These are phyloP conservation scores for Drosophila micromelanica DNA, from an alignment of 1,140 invertebrate species.

Conservation along the genomic window DNA sequence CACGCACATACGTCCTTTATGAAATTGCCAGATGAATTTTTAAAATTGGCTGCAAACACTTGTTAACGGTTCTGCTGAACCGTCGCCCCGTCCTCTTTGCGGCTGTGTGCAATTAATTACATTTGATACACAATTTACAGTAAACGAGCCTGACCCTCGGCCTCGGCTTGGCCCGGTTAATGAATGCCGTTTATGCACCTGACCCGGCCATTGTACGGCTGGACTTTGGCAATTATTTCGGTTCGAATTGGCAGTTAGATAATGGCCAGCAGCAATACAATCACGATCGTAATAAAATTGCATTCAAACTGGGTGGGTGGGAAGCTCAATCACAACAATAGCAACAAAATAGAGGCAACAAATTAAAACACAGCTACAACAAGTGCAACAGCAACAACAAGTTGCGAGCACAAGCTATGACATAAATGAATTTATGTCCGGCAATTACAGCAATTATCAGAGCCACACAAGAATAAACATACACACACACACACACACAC, in stretches of 20 bases:
- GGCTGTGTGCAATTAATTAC: conserved; percentile 5
- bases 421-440: conserved; percentile 69
- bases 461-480: conserved; percentile 2
- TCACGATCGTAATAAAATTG: conserved; percentile 35
- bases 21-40: neutral
- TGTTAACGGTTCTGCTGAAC: neutral
- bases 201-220: neutral
- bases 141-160: neutral
- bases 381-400: conserved; percentile 11
- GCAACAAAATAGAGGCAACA: neutral
- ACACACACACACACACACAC: neutral
- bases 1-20: neutral
- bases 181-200: conserved; percentile 4
- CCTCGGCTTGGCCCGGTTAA: conserved; percentile 1
- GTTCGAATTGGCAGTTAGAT: conserved; percentile 32
- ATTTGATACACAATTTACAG: conserved; percentile 1
- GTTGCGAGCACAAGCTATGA: conserved; percentile 21
- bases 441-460: conserved; percentile 71
- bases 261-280: conserved; percentile 24
- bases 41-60: neutral
- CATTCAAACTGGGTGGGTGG: conserved; percentile 16
- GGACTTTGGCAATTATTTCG: conserved; percentile 3
- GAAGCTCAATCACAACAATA: neutral
- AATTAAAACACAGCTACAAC: neutral
- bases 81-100: neutral